phyloP scores from a whole-genome alignment of 2,797 vertebrate genomes.

The Myotis myotis region DNA sequence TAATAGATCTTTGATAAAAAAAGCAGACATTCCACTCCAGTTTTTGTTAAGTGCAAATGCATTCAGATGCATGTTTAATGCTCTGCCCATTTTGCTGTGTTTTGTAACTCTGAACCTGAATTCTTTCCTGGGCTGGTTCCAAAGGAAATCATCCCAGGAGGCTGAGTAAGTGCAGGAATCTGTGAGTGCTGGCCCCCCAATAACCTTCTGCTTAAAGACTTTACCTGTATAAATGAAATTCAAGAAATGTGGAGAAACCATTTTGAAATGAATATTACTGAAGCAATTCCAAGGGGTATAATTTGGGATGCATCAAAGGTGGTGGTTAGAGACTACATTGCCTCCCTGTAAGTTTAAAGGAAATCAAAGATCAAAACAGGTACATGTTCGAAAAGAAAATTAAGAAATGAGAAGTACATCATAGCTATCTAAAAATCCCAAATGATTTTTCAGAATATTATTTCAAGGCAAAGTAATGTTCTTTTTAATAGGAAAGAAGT shows the following conservation, averaged over 20 bases:
- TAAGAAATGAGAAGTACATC: conserved; percentile 73
- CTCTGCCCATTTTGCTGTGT: conserved; percentile 54
- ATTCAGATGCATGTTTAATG: conserved; percentile 48
- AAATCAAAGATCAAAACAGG: conserved; percentile 79
- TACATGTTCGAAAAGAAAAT: conserved; percentile 71
- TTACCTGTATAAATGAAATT: conserved; percentile 80
- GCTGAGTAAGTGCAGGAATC: conserved; percentile 56
- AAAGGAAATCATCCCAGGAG: conserved; percentile 68
- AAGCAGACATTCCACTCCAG: conserved; percentile 24
- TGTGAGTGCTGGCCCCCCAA: conserved; percentile 59
- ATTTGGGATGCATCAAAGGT: conserved; percentile 76
- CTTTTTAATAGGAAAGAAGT: conserved; percentile 52
- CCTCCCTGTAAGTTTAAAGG: conserved; percentile 70
- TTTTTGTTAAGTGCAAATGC: conserved; percentile 51
- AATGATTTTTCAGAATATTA: conserved; percentile 72
- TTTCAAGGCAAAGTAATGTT: conserved; percentile 61
- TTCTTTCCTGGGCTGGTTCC: conserved; percentile 65
- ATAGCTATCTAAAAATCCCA: conserved; percentile 60
- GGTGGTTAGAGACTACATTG: conserved; percentile 64
- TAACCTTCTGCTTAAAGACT: conserved; percentile 79
- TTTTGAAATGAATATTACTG: conserved; percentile 76
- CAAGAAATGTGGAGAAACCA: conserved; percentile 76
- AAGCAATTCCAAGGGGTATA: conserved; percentile 76
- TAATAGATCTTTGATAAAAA: conserved; percentile 66
- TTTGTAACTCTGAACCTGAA: conserved; percentile 54